Percentiles rank a stretch among this genome's conserved stretches.
Conservation (phyloP, 1,140 invertebrate genomes). For the Aphis craccivora region DNA sequence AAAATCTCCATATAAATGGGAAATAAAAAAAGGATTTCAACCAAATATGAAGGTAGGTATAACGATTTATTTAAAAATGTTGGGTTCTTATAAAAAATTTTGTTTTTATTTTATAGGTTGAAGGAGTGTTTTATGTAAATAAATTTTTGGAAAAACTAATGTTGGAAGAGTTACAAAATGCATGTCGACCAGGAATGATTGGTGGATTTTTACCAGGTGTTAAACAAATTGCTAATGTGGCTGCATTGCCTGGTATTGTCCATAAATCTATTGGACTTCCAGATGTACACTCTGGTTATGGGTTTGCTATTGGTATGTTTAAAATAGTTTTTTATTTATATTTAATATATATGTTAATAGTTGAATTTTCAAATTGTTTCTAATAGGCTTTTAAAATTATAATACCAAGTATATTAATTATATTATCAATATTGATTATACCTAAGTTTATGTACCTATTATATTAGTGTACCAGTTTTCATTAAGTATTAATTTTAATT, state of each 20-base stretch:
- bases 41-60: slow-evolving; percentile 94
- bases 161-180: slow-evolving; percentile 95
- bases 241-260: slow-evolving; percentile 97
- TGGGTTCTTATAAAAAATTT: not conserved
- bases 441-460: slow-evolving; percentile 21
- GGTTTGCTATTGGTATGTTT: slow-evolving; percentile 92
- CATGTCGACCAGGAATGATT: slow-evolving; percentile 84
- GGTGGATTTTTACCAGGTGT: slow-evolving; percentile 98
- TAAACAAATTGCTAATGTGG: slow-evolving; percentile 99
- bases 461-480: not conserved
- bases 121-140: slow-evolving; percentile 99
- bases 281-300: slow-evolving; percentile 98
- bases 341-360: not conserved
- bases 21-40: slow-evolving; percentile 98
- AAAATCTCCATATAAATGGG: slow-evolving; percentile 84
- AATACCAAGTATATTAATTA: not conserved
- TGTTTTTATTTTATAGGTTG: slow-evolving; percentile 72
- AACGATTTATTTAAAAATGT: not conserved
- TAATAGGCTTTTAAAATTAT: not conserved
- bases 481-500: slow-evolving; percentile 27
- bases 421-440: not conserved
- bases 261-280: slow-evolving; percentile 89
- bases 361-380: not conserved
- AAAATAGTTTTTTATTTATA: not conserved
- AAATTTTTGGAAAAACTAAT: slow-evolving; percentile 90